Evolutionary conservation across 2,888 invertebrate genomes (phyloP), one percentile per base, ranked within the genome.

Genomic region (Aphodius sticticus): DNA sequence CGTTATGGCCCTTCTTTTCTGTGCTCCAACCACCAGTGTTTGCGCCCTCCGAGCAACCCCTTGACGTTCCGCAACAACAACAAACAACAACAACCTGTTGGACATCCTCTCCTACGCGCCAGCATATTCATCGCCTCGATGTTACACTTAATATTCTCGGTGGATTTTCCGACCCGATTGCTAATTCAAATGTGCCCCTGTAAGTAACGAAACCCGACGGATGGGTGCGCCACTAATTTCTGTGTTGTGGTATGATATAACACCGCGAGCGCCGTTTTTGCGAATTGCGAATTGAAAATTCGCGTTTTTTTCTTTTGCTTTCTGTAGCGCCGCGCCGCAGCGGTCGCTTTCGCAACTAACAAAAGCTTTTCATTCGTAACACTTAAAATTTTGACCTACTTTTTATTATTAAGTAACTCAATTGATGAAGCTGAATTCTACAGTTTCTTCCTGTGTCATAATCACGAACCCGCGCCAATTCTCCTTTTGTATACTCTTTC

Each of bases 1-100:
- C 84, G 85, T 84, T 85, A 88, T 89, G 88, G 87, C 86, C 87
- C 86, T 84, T 85, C 83, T 53, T 53, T 53, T 53, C 81, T 83
- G 85, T 85, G 86, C 86, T 86, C 7, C 86, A 85, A 85, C 85
- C 85, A 84, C 84, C 84, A 85, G 88, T 88, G 87, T 86, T 87
- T 86, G 87, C 87, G 87, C 74, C 37, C 74, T 35, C 74, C 36
- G 37, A 74, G 37, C 74, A 37, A 37, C 74, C 74, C 74, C 37
- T 74, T 36, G 37, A 74, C 74, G n/a, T 16, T 26, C 74, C 74
- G 74, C 36, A 74, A 77, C 74, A 75, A 16, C 76, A 76, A 74
- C 76, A 72, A 72, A 72, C 79, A 76, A 76, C 76, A 71, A 76
- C 76, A 69, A 77, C 69, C 79, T 26, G 77, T 69, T 74, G 72